phyloP scores from a whole-genome alignment of 2,113 vertebrate genomes.

The Gymnorhina tibicen region DNA sequence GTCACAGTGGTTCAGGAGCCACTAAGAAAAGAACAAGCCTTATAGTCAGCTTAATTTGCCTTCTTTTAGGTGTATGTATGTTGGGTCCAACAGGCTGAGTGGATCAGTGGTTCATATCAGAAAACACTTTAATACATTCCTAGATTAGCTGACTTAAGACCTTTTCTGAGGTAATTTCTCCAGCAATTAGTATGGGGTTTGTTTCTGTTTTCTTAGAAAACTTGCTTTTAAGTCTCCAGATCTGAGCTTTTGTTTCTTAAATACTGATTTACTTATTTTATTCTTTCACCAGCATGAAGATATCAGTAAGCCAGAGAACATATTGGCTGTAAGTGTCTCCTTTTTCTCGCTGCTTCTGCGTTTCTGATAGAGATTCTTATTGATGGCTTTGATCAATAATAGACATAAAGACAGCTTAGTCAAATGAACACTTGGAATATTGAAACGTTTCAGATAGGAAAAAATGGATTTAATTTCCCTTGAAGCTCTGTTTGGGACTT shows the following conservation, averaged over 20 bases:
- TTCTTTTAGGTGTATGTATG: not conserved
- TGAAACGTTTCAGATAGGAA: not conserved
- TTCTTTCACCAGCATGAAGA: constrained; percentile 42
- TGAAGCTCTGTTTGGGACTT: not conserved
- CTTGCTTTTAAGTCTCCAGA: not conserved
- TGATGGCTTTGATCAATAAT: not conserved
- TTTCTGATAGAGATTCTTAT: not conserved
- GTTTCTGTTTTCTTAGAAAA: not conserved
- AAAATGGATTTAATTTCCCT: not conserved
- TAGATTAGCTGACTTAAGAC: not conserved
- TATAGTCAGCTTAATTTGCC: not conserved
- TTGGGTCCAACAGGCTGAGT: not conserved
- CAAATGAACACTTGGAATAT: not conserved
- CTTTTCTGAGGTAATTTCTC: not conserved
- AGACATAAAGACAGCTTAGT: not conserved
- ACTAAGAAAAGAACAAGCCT: not conserved
- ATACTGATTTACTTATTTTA: not conserved
- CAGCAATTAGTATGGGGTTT: not conserved
- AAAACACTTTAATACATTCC: not conserved
- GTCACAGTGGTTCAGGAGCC: not conserved
- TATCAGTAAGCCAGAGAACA: not conserved
- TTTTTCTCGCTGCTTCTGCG: not conserved
- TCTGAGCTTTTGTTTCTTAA: not conserved
- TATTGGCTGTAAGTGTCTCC: constrained; percentile 37
- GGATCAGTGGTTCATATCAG: not conserved